A percentile compares a stretch with the other conserved stretches of the same genome.
These are phyloP conservation scores for Deilephila elpenor DNA, from an alignment of 2,888 invertebrate species.

Conservation along the genomic window DNA sequence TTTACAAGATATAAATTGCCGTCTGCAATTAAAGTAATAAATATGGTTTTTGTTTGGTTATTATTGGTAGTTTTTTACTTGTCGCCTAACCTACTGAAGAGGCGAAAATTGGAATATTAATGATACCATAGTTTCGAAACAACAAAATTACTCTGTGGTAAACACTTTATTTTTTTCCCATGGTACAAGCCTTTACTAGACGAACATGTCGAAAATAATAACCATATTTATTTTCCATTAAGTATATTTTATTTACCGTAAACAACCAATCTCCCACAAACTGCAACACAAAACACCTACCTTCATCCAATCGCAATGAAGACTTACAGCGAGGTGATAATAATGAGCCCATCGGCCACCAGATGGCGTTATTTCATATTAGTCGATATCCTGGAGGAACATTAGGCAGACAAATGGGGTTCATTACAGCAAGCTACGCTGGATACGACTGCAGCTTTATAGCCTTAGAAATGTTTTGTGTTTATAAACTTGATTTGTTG, in stretches of 20 bases:
- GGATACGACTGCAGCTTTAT: conserved; percentile 33
- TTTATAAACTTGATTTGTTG: conserved; percentile 32
- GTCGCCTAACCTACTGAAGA: no score
- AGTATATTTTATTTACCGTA: background rate
- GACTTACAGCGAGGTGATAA: conserved; percentile 64
- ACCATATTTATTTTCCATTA: no score
- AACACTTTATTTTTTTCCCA: no score
- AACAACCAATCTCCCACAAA: conserved; percentile 4
- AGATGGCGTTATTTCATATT: conserved; percentile 75
- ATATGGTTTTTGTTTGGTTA: no score
- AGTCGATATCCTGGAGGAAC: conserved; percentile 72
- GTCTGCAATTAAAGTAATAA: no score
- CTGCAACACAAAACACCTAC: background rate
- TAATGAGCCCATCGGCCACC: conserved; percentile 61
- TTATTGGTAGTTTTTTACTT: no score
- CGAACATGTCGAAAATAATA: no score
- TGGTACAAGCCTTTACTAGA: no score
- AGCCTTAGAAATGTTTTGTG: conserved; percentile 27
- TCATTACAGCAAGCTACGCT: conserved; percentile 66
- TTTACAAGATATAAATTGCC: no score
- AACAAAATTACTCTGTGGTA: no score
- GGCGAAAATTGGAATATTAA: no score
- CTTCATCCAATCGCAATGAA: conserved; percentile 72
- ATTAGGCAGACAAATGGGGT: conserved; percentile 74
- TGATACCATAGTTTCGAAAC: no score